Percentiles rank a stretch among this genome's conserved stretches.
Conservation (phyloP, 2,888 invertebrate genomes). For the Leucophora obtusa region DNA sequence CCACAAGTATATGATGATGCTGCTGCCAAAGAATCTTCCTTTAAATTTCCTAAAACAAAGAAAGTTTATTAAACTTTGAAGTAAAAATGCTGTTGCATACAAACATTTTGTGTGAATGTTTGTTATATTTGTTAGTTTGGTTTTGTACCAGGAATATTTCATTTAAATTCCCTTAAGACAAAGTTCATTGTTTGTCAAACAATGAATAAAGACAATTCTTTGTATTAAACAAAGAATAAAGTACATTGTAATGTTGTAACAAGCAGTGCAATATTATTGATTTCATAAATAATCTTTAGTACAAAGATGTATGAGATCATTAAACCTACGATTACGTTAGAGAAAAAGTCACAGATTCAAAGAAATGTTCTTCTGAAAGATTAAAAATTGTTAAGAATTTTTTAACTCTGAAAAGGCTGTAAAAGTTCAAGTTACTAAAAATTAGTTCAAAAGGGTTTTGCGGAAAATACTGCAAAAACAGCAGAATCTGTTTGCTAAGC, state of each 20-base stretch:
- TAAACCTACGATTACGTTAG: too few relatives aligned
- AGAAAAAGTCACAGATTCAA: too few relatives aligned
- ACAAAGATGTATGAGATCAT: too few relatives aligned
- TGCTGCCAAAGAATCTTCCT: not conserved
- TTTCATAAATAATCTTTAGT: not conserved
- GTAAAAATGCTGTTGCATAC: not conserved
- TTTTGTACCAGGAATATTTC: slow-evolving; percentile 1
- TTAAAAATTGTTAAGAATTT: too few relatives aligned
- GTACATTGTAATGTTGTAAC: slow-evolving; percentile 11
- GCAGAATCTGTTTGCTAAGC: too few relatives aligned
- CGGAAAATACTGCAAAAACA: too few relatives aligned
- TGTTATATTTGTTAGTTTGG: slow-evolving; percentile 18
- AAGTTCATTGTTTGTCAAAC: slow-evolving; percentile 1
- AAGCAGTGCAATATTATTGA: not conserved
- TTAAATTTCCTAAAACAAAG: slow-evolving; percentile 7
- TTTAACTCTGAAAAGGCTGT: too few relatives aligned
- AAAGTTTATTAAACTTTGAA: slow-evolving; percentile 42
- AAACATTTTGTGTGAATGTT: not conserved
- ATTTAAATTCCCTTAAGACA: slow-evolving; percentile 42
- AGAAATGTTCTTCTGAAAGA: too few relatives aligned
- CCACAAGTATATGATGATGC: not conserved
- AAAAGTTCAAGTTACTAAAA: too few relatives aligned
- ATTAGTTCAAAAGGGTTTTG: too few relatives aligned
- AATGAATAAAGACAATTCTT: slow-evolving; percentile 5
- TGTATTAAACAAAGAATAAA: slow-evolving; percentile 6